Conservation (phyloP, 2,113 vertebrate genomes). For the Seriola rivoliana region DNA sequence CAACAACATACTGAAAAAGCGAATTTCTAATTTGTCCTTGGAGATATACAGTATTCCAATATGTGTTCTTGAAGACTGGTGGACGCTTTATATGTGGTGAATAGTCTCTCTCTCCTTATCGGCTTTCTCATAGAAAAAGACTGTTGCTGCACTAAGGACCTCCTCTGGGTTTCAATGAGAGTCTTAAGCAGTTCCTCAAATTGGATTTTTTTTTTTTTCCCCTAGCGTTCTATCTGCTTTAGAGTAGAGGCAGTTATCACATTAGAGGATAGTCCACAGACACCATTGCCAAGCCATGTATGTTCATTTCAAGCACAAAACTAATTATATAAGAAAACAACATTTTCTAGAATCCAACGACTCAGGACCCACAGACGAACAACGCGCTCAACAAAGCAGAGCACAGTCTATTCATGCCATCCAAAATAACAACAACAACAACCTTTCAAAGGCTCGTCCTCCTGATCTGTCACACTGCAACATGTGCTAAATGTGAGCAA, state of each 20-base stretch:
- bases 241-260: not conserved
- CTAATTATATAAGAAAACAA: not conserved
- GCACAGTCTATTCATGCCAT: not conserved
- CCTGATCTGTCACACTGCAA: conserved; percentile 1
- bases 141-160: conserved; percentile 16
- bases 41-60: conserved; percentile 13
- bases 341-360: not conserved
- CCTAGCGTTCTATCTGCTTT: not conserved
- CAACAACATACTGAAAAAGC: conserved; percentile 2
- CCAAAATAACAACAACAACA: conserved; percentile 17
- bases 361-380: not conserved
- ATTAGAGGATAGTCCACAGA: not conserved
- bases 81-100: conserved; percentile 19
- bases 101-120: conserved; percentile 11
- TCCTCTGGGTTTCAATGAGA: conserved; percentile 50
- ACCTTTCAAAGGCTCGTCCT: not conserved
- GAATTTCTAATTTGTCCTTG: conserved; percentile 29
- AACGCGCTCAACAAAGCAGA: not conserved
- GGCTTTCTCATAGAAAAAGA: conserved; percentile 18
- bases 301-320: not conserved
- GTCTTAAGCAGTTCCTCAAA: conserved; percentile 26
- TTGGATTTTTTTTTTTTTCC: not conserved
- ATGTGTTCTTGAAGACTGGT: conserved; percentile 12
- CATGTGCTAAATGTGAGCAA: not conserved
- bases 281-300: not conserved